Conservation (phyloP, 1,140 invertebrate species). For the Megalonaias nervosa region DNA sequence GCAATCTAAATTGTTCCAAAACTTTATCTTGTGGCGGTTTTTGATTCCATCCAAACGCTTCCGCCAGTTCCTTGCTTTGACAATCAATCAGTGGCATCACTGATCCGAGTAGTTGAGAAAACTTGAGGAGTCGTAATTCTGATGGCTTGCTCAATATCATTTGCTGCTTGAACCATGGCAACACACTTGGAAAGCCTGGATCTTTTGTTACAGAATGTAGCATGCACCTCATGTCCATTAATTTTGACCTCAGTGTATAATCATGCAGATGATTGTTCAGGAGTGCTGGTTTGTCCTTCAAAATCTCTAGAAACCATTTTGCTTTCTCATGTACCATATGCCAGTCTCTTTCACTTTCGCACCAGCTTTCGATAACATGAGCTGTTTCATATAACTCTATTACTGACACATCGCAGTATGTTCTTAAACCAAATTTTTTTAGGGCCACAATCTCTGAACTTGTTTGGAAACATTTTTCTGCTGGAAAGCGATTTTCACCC, state of each 20-base stretch:
- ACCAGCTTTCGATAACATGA: not conserved
- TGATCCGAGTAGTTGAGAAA: slow-evolving; percentile 3
- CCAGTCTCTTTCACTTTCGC: not conserved
- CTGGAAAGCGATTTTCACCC: slow-evolving; percentile 14
- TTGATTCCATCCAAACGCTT: slow-evolving; percentile 7
- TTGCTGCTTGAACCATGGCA: slow-evolving; percentile 13
- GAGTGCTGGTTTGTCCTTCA: slow-evolving; percentile 2
- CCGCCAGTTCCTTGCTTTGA: not conserved
- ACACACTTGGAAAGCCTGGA: not conserved
- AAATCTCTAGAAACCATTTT: not conserved
- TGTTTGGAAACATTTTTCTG: not conserved
- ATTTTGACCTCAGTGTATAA: not conserved
- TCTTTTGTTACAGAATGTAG: not conserved
- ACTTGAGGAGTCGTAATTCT: not conserved
- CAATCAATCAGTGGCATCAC: slow-evolving; percentile 3
- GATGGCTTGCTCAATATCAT: slow-evolving; percentile 1
- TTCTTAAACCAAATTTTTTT: slow-evolving; percentile 15
- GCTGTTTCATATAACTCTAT: not conserved
- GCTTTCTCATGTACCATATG: not conserved
- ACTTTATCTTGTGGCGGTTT: slow-evolving; percentile 1
- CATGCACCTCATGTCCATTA: not conserved
- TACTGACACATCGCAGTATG: not conserved
- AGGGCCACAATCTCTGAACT: not conserved
- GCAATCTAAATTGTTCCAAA: slow-evolving; percentile 13
- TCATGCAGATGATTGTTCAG: not conserved